Evolutionary conservation across 1,140 invertebrate genomes (phyloP).

Genomic region (Galleria mellonella): DNA sequence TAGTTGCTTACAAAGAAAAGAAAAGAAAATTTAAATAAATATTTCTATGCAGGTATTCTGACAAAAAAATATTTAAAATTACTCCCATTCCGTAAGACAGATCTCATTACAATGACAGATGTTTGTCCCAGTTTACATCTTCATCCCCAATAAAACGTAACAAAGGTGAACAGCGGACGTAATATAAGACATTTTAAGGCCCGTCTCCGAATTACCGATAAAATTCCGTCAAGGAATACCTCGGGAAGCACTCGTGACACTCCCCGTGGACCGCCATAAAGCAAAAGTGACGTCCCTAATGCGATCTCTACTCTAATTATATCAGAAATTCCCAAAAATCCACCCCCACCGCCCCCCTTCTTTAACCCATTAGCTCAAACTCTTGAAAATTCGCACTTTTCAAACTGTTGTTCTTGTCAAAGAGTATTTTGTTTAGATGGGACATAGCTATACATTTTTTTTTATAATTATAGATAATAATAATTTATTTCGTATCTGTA

Average conservation of each 20-base stretch:
- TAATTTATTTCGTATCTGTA: too few species aligned
- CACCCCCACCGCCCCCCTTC: conserved; percentile 24
- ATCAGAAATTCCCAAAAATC: conserved; percentile 61
- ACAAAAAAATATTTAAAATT: background rate
- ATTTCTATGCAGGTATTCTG: too few species aligned
- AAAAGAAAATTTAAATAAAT: too few species aligned
- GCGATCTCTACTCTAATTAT: conserved; percentile 60
- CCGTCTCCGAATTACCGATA: conserved; percentile 22
- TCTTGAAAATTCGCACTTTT: conserved; percentile 52
- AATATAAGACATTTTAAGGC: background rate
- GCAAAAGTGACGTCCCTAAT: conserved; percentile 59
- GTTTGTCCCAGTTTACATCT: too few species aligned
- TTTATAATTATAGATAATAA: too few species aligned
- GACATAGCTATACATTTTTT: background rate
- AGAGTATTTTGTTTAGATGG: conserved; percentile 4
- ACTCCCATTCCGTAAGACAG: background rate
- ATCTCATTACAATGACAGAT: too few species aligned
- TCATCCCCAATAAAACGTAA: background rate
- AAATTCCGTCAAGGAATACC: conserved; percentile 33
- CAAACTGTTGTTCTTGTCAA: conserved; percentile 16
- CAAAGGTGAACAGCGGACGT: conserved; percentile 1
- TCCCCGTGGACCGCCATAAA: conserved; percentile 43
- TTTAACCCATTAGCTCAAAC: conserved; percentile 60
- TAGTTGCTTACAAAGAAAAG: too few species aligned
- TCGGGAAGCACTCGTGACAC: conserved; percentile 32